Conservation (phyloP, 2,888 invertebrate genomes). For the Polyommatus iphigenia region DNA sequence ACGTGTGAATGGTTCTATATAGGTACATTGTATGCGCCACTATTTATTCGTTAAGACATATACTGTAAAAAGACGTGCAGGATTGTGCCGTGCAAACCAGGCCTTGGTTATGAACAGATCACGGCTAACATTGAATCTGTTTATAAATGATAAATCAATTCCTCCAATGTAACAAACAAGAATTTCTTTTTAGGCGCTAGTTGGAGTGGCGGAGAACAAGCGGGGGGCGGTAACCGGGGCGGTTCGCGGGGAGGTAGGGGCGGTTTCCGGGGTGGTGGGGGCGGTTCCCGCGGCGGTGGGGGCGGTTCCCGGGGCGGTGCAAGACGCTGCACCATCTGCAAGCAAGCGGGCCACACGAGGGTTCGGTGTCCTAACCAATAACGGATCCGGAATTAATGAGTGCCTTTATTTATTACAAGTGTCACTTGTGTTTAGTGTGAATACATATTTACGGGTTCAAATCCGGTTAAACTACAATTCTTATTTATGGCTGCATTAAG, state of each 20-base stretch:
- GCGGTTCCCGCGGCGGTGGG: constrained; percentile 46
- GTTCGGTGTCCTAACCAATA: constrained; percentile 74
- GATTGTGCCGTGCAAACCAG: too few relatives aligned
- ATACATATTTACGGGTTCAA: too few relatives aligned
- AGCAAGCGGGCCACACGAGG: constrained; percentile 84
- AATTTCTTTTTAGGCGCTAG: background rate
- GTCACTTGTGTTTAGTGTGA: too few relatives aligned
- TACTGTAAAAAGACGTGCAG: too few relatives aligned
- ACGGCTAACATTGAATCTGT: background rate
- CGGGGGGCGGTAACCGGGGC: constrained; percentile 40
- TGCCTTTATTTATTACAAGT: background rate
- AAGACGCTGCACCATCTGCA: constrained; percentile 86
- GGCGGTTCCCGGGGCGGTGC: constrained; percentile 50
- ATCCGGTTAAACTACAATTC: too few relatives aligned
- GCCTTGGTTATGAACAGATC: background rate
- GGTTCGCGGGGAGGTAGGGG: constrained; percentile 31
- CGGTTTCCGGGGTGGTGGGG: constrained; percentile 47
- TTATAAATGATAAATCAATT: too few relatives aligned
- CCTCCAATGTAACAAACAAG: background rate
- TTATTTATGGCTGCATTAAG: too few relatives aligned
- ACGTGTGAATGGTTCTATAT: too few relatives aligned
- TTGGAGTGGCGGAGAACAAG: constrained; percentile 27
- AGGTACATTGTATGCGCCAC: too few relatives aligned
- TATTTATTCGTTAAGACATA: too few relatives aligned
- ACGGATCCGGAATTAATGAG: background rate